Evolutionary conservation across 2,888 invertebrate species (phyloP).

Genomic region (Aradus depressus): DNA sequence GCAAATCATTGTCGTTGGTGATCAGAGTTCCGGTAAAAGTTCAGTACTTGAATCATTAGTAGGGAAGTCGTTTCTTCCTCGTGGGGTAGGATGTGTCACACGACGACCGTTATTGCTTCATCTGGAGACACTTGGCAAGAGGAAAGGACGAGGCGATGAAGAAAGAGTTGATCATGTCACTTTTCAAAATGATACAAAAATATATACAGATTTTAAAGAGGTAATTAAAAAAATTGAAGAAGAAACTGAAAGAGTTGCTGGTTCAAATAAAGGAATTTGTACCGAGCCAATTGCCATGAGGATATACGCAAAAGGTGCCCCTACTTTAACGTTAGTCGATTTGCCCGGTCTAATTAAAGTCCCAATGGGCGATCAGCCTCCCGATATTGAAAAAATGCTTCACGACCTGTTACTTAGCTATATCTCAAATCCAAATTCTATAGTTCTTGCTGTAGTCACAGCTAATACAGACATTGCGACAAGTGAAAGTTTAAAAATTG

Average conservation of each 20-base stretch:
- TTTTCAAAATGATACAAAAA: conserved; percentile 48
- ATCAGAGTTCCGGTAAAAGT: conserved; percentile 53
- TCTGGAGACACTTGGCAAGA: conserved; percentile 43
- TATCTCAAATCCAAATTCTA: conserved; percentile 48
- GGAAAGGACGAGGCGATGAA: conserved; percentile 40
- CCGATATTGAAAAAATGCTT: conserved; percentile 49
- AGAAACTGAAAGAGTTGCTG: conserved; percentile 49
- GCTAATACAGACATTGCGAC: conserved; percentile 56
- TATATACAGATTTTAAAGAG: conserved; percentile 47
- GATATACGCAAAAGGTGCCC: conserved; percentile 46
- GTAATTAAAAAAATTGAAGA: conserved; percentile 47
- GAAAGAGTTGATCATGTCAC: conserved; percentile 46
- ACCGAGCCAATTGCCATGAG: conserved; percentile 47
- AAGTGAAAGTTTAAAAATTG: conserved; percentile 49
- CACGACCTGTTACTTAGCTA: conserved; percentile 43
- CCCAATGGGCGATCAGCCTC: conserved; percentile 52
- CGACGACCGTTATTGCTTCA: conserved; percentile 52
- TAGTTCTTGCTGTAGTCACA: conserved; percentile 49
- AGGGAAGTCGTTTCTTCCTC: conserved; percentile 50
- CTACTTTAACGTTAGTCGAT: conserved; percentile 47
- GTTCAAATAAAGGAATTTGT: conserved; percentile 46
- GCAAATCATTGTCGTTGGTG: conserved; percentile 53
- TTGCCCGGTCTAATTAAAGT: conserved; percentile 52
- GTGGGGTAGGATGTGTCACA: conserved; percentile 52
- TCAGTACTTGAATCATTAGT: conserved; percentile 52